These are phyloP conservation scores for Grammomys surdaster DNA, from an alignment of 2,113 vertebrate species.

Conservation along the genomic window DNA sequence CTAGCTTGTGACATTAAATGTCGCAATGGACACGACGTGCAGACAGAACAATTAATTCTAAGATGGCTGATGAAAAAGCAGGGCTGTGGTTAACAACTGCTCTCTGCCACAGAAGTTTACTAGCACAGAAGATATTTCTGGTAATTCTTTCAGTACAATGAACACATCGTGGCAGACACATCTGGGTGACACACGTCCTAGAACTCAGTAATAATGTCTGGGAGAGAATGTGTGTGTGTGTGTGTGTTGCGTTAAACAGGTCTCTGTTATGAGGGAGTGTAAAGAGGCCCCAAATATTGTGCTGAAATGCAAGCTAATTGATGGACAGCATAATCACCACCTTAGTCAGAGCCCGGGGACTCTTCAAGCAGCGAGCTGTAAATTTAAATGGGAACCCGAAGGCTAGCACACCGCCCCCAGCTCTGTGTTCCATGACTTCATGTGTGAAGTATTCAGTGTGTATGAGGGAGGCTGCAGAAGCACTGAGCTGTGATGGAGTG, in stretches of 20 bases:
- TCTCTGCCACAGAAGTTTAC: slow-evolving; percentile 29
- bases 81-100: neutral
- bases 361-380: slow-evolving; percentile 65
- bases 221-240: slow-evolving; percentile 38
- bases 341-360: slow-evolving; percentile 61
- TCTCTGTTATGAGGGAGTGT: slow-evolving; percentile 61
- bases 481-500: slow-evolving; percentile 44
- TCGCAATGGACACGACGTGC: slow-evolving; percentile 3
- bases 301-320: slow-evolving; percentile 75
- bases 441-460: slow-evolving; percentile 71
- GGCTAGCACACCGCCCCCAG: slow-evolving; percentile 44
- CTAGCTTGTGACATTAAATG: slow-evolving; percentile 39
- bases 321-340: slow-evolving; percentile 74
- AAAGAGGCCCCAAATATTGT: slow-evolving; percentile 32
- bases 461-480: slow-evolving; percentile 60
- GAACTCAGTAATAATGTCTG: slow-evolving; percentile 53
- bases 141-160: slow-evolving; percentile 57
- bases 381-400: slow-evolving; percentile 76
- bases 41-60: slow-evolving; percentile 54
- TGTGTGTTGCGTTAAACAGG: slow-evolving; percentile 61
- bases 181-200: slow-evolving; percentile 65
- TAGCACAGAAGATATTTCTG: slow-evolving; percentile 24
- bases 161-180: slow-evolving; percentile 62
- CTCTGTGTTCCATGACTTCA: slow-evolving; percentile 76
- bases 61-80: slow-evolving; percentile 25